phyloP scores from a whole-genome alignment of 64 coral and sea anemone species.

The Platygyra sinensis region DNA sequence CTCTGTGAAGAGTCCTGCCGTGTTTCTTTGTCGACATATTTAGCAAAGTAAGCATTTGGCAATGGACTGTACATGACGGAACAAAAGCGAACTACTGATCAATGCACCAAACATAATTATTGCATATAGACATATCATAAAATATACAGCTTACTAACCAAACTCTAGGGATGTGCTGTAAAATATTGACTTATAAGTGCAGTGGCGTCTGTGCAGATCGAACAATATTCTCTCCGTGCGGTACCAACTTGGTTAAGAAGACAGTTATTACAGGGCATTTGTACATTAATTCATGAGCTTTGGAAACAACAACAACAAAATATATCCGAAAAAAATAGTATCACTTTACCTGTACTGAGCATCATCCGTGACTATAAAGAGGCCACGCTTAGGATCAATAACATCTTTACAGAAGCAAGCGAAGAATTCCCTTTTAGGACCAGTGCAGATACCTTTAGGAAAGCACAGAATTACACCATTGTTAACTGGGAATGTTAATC shows the following conservation, averaged over 20 bases:
- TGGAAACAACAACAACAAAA: background rate
- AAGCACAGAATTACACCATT: too few species aligned
- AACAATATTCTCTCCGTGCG: too few species aligned
- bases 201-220: too few species aligned
- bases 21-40: background rate
- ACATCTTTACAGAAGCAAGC: slow-evolving; percentile 87
- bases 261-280: too few species aligned
- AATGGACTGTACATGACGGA: slow-evolving; percentile 36
- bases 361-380: slow-evolving; percentile 79
- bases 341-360: slow-evolving; percentile 78
- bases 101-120: too few species aligned
- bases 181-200: too few species aligned
- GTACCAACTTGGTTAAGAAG: too few species aligned
- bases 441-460: slow-evolving; percentile 84
- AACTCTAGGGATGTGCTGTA: too few species aligned
- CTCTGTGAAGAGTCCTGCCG: background rate
- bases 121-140: too few species aligned
- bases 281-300: background rate
- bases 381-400: slow-evolving; percentile 58
- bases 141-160: too few species aligned
- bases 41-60: slow-evolving; percentile 84
- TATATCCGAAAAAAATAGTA: background rate
- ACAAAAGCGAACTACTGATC: background rate
- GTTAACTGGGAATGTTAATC: too few species aligned
- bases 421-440: slow-evolving; percentile 96